A percentile compares a stretch with the other conserved stretches of the same genome.
Conservation (phyloP, 2,888 invertebrate species). For the Noctua comes region DNA sequence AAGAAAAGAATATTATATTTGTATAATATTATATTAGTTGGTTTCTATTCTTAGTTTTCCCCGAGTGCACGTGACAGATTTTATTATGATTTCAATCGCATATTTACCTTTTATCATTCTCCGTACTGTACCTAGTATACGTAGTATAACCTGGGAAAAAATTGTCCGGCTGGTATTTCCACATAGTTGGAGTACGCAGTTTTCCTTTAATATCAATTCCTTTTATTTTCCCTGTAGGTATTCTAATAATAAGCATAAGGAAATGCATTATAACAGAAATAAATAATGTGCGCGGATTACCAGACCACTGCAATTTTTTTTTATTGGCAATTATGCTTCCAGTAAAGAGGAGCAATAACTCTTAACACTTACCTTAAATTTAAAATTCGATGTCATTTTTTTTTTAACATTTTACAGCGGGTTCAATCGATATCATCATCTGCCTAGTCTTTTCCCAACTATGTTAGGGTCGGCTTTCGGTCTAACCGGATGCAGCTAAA, state of each 20-base stretch:
- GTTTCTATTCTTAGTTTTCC: neutral
- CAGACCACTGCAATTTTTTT: neutral
- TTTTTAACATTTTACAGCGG: too few relatives aligned
- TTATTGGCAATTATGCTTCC: neutral
- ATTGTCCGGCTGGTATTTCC: neutral
- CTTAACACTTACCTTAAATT: neutral
- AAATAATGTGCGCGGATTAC: neutral
- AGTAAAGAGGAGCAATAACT: neutral
- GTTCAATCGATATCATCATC: too few relatives aligned
- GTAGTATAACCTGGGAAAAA: neutral
- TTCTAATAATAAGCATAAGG: neutral
- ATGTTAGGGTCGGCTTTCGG: too few relatives aligned
- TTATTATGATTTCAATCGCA: neutral
- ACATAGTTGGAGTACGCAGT: neutral
- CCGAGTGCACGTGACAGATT: neutral
- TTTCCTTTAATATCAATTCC: neutral
- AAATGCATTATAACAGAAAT: neutral
- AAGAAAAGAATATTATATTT: too few relatives aligned
- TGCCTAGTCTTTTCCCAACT: too few relatives aligned
- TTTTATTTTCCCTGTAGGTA: neutral
- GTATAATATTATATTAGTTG: neutral
- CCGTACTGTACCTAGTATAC: neutral
- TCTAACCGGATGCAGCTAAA: too few relatives aligned
- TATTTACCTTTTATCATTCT: constrained; percentile 3
- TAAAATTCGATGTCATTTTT: too few relatives aligned